A percentile compares a stretch with the other conserved stretches of the same genome.
Evolutionary conservation across 2,797 vertebrate species (phyloP).

Genomic region (Triplophysa yarkandensis): DNA sequence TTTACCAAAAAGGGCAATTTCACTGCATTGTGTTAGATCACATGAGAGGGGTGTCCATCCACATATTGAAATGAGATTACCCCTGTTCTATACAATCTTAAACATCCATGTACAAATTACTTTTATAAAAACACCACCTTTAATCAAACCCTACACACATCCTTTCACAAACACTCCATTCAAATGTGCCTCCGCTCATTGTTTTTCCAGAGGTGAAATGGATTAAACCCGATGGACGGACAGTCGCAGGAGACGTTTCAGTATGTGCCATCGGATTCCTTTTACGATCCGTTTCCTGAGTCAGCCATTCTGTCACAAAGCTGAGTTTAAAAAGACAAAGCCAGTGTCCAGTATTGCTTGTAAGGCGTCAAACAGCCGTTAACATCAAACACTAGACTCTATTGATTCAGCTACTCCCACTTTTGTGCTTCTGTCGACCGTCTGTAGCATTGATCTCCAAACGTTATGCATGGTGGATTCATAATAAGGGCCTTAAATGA

Average conservation of each 20-base stretch:
- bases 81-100: neutral
- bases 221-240: slow-evolving; percentile 59
- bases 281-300: slow-evolving; percentile 63
- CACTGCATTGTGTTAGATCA: neutral
- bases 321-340: slow-evolving; percentile 62
- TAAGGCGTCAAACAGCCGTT: slow-evolving; percentile 56
- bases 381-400: slow-evolving; percentile 60
- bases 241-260: slow-evolving; percentile 66
- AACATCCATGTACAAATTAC: slow-evolving; percentile 9
- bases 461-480: slow-evolving; percentile 61
- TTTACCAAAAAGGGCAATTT: neutral
- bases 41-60: neutral
- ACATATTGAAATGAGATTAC: neutral
- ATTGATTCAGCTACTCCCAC: slow-evolving; percentile 68
- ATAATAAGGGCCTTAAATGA: slow-evolving; percentile 57
- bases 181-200: slow-evolving; percentile 55
- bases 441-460: slow-evolving; percentile 60
- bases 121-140: neutral
- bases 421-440: slow-evolving; percentile 58
- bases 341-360: slow-evolving; percentile 45
- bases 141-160: neutral
- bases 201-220: slow-evolving; percentile 63
- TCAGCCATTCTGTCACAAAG: slow-evolving; percentile 67
- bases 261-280: slow-evolving; percentile 61
- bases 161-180: slow-evolving; percentile 42